Percentiles rank a stretch among this genome's conserved stretches.
phyloP scores from a whole-genome alignment of 2,888 invertebrate genomes.

The Callosobruchus maculatus region DNA sequence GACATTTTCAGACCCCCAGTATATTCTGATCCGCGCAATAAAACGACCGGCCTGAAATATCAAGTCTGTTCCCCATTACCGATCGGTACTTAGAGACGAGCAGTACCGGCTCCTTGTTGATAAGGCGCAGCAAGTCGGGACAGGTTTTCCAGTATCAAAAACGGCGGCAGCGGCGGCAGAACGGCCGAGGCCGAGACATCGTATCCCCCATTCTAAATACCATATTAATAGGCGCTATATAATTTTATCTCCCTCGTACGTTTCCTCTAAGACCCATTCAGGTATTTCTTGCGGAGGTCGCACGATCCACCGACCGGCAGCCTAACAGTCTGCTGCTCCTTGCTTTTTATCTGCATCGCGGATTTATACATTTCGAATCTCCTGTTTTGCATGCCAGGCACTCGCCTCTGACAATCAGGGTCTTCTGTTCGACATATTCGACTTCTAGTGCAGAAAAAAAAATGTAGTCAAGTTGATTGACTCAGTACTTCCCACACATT shows the following conservation, averaged over 20 bases:
- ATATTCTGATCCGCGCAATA: too few relatives aligned
- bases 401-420: background rate
- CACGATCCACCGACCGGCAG: background rate
- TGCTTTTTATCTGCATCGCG: background rate
- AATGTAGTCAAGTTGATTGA: too few relatives aligned
- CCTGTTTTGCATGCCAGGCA: background rate
- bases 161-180: background rate
- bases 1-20: too few relatives aligned
- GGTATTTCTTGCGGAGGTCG: conserved; percentile 23
- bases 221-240: conserved; percentile 26
- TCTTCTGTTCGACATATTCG: too few relatives aligned
- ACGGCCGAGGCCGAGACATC: too few relatives aligned
- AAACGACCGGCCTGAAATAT: background rate
- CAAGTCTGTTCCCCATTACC: background rate
- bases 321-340: background rate
- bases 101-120: background rate
- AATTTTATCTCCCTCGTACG: conserved; percentile 28
- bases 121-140: background rate
- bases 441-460: too few relatives aligned
- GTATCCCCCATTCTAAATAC: conserved; percentile 15
- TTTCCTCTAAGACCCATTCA: conserved; percentile 25
- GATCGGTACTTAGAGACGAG: background rate
- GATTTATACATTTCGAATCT: background rate
- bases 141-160: background rate
- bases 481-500: too few relatives aligned